Percentiles rank a stretch among this genome's conserved stretches.
Evolutionary conservation across 1,140 invertebrate species (phyloP).

Genomic region (Lucilia cuprina): DNA sequence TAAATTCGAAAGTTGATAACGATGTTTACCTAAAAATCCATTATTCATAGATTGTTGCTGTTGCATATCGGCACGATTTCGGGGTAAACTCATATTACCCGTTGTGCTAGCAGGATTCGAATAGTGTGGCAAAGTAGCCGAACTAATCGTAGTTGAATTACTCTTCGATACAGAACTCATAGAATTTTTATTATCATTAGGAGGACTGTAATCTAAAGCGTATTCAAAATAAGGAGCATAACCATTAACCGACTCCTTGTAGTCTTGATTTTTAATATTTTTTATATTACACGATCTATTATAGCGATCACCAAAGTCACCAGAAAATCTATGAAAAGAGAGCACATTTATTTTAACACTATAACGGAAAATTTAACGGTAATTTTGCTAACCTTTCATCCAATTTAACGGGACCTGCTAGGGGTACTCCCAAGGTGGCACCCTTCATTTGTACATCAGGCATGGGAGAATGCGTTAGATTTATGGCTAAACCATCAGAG

Average conservation of each 20-base stretch:
- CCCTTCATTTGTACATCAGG: conserved; percentile 62
- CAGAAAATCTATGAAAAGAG: conserved; percentile 73
- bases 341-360: not conserved
- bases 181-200: conserved; percentile 53
- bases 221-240: conserved; percentile 91
- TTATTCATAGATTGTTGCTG: conserved; percentile 44
- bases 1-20: too few relatives aligned
- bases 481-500: conserved; percentile 55
- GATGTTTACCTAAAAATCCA: conserved; percentile 55
- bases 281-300: conserved; percentile 53
- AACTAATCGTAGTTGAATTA: conserved; percentile 61
- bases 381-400: conserved; percentile 63
- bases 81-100: conserved; percentile 52
- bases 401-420: conserved; percentile 79
- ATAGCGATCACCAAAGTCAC: conserved; percentile 72
- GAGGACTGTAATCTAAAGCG: conserved; percentile 82
- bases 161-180: conserved; percentile 43
- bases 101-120: conserved; percentile 39
- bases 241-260: conserved; percentile 81
- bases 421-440: conserved; percentile 68
- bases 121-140: conserved; percentile 58
- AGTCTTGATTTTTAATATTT: conserved; percentile 62
- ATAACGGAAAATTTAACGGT: not conserved
- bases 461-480: conserved; percentile 53
- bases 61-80: conserved; percentile 54